phyloP scores from a whole-genome alignment of 2,113 vertebrate genomes.

The Struthidea cinerea region DNA sequence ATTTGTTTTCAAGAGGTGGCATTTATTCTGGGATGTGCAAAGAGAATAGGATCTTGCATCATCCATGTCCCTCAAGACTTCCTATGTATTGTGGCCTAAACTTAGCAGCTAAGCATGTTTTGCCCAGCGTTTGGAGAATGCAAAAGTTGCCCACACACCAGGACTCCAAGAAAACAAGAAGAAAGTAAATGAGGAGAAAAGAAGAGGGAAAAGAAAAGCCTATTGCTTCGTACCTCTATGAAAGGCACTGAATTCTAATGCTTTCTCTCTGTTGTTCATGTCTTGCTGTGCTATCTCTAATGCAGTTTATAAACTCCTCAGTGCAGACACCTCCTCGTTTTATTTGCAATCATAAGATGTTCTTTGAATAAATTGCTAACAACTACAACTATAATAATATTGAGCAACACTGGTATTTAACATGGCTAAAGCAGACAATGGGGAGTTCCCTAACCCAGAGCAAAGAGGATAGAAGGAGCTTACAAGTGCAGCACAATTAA shows the following conservation, averaged over 20 bases:
- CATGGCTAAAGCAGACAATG: constrained; percentile 3
- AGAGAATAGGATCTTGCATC: background rate
- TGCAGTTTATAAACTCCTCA: background rate
- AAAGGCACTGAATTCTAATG: background rate
- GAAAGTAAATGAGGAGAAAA: background rate
- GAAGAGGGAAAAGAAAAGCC: background rate
- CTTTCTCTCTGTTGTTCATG: background rate
- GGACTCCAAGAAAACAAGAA: background rate
- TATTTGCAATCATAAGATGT: constrained; percentile 34
- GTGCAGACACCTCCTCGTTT: constrained; percentile 13
- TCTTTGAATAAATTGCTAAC: constrained; percentile 42
- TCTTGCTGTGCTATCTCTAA: constrained; percentile 23
- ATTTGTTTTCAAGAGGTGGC: background rate
- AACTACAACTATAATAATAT: background rate
- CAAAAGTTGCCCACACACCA: background rate
- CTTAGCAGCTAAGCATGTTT: background rate
- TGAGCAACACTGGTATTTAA: constrained; percentile 2
- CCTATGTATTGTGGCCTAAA: background rate
- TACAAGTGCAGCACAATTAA: constrained; percentile 26
- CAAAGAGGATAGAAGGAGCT: background rate
- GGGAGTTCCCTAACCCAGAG: constrained; percentile 10
- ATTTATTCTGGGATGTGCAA: background rate
- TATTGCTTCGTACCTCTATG: background rate
- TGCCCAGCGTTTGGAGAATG: background rate
- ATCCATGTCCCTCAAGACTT: background rate